Base-by-base conservation (phyloP, 2,888 invertebrate species). In the Spisula subtruncata region DNA sequence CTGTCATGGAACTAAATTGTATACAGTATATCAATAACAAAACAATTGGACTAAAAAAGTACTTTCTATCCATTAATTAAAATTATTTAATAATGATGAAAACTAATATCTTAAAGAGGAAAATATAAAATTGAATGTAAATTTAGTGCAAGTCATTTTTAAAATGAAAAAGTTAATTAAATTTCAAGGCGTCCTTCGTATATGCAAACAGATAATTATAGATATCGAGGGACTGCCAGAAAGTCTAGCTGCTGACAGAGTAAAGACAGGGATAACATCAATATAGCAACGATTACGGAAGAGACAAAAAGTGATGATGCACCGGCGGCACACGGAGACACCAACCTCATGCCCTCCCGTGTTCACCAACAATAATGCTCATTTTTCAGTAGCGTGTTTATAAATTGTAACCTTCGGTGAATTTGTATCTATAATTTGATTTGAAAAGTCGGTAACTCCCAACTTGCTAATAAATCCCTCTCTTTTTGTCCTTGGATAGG, bases 361-460 rank as follows among this genome's bases (percentile, higher is more conserved):
- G 75, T 32, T 25, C 16, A 16, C 16, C 14, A 75, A 75, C 75
- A 75, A 75, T 75, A 75, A 32, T 75, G 75, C 75, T 75, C 75
- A 75, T 75, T 75, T 75, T 25, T 75, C 75, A 75, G 60, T n/a
- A 32, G 20, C 18, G 29, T 75, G 75, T 18, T 35, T 75, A 16
- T n/a, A 41, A 41, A 41, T n/a, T 60, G 16, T 75, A 75, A 75
- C 75, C 75, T 75, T 32, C 35, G 18, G 18, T 75, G 75, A 16
- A 25, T 75, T 75, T 35, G 75, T 75, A 75, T 35, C 75, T 75
- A 75, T 75, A 75, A 75, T 75, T 75, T 75, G 75, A 75, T 35
- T 75, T 75, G 75, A 35, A 75, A 75, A 35, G 75, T 75, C 32
- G 35, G 12, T 32, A 25, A 75, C 75, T 32, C 75, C 75, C 20